phyloP scores from a whole-genome alignment of 2,113 vertebrate genomes.

The Corythaeola cristata region DNA sequence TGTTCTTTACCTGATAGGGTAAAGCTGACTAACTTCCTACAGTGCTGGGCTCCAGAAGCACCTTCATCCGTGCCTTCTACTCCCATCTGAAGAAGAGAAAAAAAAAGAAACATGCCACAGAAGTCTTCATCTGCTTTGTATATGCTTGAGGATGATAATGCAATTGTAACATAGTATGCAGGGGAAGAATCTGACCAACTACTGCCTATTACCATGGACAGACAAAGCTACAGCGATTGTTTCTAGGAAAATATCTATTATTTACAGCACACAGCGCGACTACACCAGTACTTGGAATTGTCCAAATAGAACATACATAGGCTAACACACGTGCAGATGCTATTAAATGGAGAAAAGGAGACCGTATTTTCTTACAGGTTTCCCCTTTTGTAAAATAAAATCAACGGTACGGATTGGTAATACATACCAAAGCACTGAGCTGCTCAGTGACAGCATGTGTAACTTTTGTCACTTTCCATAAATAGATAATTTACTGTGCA shows the following conservation, averaged over 20 bases:
- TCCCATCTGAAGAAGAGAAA: slow-evolving; percentile 77
- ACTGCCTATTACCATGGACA: background rate
- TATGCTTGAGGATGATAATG: background rate
- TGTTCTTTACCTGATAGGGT: slow-evolving; percentile 87
- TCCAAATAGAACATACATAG: background rate
- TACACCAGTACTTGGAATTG: background rate
- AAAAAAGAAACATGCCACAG: background rate
- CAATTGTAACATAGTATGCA: background rate
- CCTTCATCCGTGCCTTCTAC: slow-evolving; percentile 86
- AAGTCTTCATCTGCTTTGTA: background rate
- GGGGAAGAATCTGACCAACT: background rate
- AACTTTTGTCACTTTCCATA: slow-evolving; percentile 27
- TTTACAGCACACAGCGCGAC: background rate
- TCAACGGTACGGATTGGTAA: background rate
- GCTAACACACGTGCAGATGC: background rate
- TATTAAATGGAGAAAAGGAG: background rate
- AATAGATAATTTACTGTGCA: background rate
- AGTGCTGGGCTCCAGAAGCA: slow-evolving; percentile 86
- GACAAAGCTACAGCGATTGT: background rate
- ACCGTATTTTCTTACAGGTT: background rate
- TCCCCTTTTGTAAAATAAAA: background rate
- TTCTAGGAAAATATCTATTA: background rate
- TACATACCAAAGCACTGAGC: background rate
- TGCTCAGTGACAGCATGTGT: background rate
- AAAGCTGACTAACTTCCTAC: slow-evolving; percentile 93